Percentiles rank a stretch among this genome's conserved stretches.
Conservation (phyloP, 2,797 vertebrate genomes). For the Chiroxiphia lanceolata region DNA sequence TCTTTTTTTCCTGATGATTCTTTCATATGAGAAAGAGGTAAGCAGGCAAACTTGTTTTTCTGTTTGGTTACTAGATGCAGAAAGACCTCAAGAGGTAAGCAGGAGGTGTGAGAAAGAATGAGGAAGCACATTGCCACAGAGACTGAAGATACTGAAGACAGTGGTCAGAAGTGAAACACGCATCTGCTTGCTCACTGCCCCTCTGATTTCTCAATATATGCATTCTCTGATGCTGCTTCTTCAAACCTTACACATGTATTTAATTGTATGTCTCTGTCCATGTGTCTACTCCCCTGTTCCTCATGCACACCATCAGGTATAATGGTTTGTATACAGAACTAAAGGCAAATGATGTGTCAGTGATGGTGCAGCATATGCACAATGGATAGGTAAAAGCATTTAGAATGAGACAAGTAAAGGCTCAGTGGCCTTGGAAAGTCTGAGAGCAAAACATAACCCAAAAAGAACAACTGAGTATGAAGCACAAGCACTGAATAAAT, state of each 20-base stretch:
- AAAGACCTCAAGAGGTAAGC: neutral
- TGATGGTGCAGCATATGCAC: neutral
- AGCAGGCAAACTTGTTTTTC: neutral
- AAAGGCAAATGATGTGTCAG: neutral
- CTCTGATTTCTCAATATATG: neutral
- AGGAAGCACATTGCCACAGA: neutral
- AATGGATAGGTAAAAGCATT: neutral
- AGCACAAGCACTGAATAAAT: neutral
- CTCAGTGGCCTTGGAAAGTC: neutral
- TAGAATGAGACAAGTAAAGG: neutral
- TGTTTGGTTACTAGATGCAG: neutral
- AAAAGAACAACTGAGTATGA: neutral
- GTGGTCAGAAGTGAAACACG: neutral
- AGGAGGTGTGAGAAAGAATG: neutral
- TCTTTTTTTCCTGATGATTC: neutral
- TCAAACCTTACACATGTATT: neutral
- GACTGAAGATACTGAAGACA: neutral
- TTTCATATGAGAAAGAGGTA: neutral
- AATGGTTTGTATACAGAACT: neutral
- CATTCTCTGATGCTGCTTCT: neutral
- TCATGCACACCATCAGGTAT: neutral
- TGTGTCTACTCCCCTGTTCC: neutral
- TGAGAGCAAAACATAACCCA: neutral
- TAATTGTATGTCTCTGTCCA: neutral
- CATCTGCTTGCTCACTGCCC: neutral